These are phyloP conservation scores for Ophion ellenae DNA, from an alignment of 2,888 invertebrate genomes.

Conservation along the genomic window DNA sequence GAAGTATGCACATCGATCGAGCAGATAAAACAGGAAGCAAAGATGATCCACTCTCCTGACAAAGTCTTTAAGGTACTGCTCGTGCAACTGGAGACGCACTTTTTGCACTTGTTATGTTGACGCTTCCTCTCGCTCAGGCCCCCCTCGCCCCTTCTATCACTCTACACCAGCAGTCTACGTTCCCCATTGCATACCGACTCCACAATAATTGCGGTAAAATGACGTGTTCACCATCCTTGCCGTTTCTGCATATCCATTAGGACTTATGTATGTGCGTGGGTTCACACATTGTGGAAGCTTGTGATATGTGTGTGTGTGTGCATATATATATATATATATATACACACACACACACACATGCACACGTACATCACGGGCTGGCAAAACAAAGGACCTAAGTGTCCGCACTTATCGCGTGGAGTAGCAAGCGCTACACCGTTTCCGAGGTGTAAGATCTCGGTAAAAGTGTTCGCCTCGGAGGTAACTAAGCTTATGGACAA, in stretches of 20 bases:
- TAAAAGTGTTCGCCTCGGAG: conserved; percentile 11
- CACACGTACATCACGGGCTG: too few species aligned
- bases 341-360: too few species aligned
- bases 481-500: conserved; percentile 22
- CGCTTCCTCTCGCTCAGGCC: conserved; percentile 38
- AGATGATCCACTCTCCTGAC: neutral
- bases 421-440: neutral
- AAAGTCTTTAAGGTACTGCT: conserved; percentile 18
- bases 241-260: conserved; percentile 45
- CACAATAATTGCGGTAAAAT: conserved; percentile 62
- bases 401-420: too few species aligned
- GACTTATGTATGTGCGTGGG: neutral
- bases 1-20: neutral
- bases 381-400: too few species aligned
- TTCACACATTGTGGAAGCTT: neutral
- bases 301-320: neutral
- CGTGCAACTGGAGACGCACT: conserved; percentile 35
- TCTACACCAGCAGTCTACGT: conserved; percentile 28
- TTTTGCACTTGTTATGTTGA: conserved; percentile 21
- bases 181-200: conserved; percentile 43
- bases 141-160: conserved; percentile 25
- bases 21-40: conserved; percentile 41
- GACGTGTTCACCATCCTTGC: conserved; percentile 49
- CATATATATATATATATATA: too few species aligned
- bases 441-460: neutral